Percentiles rank a stretch among this genome's conserved stretches.
phyloP scores from a whole-genome alignment of 2,888 invertebrate species.

The Sussaba pulchella region DNA sequence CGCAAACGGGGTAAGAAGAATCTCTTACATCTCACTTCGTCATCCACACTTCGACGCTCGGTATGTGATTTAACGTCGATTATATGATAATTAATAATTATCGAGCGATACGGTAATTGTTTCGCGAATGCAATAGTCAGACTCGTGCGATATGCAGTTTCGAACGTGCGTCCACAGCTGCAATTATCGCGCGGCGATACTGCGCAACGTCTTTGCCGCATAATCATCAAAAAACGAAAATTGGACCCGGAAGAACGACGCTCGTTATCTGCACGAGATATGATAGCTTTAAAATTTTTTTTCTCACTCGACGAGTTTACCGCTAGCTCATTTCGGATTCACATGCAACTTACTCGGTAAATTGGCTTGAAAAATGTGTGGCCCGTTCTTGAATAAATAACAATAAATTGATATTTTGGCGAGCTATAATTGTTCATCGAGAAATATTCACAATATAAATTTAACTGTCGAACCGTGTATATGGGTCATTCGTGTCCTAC shows the following conservation, averaged over 20 bases:
- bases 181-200: conserved; percentile 4
- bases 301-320: not conserved
- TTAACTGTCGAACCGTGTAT: too few species aligned
- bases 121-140: not conserved
- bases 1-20: not conserved
- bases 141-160: conserved; percentile 15
- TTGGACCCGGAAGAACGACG: conserved; percentile 11
- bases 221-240: not conserved
- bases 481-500: too few species aligned
- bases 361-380: not conserved
- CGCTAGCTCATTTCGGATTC: not conserved
- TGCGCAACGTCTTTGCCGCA: conserved; percentile 16
- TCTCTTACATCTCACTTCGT: not conserved
- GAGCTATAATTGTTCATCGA: too few species aligned
- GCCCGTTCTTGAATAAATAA: not conserved
- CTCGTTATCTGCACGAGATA: not conserved
- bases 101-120: conserved; percentile 9
- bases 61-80: not conserved
- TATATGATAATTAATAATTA: not conserved
- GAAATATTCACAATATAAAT: too few species aligned
- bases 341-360: conserved; percentile 2
- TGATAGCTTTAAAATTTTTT: conserved; percentile 15
- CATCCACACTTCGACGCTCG: not conserved
- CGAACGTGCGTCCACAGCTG: not conserved
- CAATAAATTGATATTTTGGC: too few species aligned